These are phyloP conservation scores for Anoplophora glabripennis DNA, from an alignment of 1,140 invertebrate species.

Conservation along the genomic window DNA sequence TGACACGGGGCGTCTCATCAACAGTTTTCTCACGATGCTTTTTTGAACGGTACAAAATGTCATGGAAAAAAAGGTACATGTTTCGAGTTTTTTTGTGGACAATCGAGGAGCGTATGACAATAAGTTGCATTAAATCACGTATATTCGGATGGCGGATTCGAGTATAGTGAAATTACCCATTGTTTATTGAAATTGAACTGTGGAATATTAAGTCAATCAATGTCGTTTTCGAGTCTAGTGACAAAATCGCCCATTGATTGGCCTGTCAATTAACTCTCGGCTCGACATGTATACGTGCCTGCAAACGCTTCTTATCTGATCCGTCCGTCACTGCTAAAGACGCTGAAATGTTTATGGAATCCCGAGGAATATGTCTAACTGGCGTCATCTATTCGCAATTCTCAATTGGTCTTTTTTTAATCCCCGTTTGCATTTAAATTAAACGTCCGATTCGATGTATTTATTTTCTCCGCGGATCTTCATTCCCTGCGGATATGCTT, in stretches of 20 bases:
- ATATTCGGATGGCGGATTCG: conserved; percentile 35
- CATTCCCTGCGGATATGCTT: too few species aligned
- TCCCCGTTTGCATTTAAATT: conserved; percentile 19
- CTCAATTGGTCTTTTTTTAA: conserved; percentile 29
- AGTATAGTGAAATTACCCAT: conserved; percentile 44
- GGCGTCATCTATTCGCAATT: conserved; percentile 38
- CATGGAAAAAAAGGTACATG: conserved; percentile 14
- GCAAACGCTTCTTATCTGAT: conserved; percentile 47
- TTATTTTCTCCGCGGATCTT: too few species aligned
- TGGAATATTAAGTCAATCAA: conserved; percentile 48
- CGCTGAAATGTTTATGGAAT: conserved; percentile 47
- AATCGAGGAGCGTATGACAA: conserved; percentile 19
- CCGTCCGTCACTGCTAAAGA: conserved; percentile 37
- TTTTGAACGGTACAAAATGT: too few species aligned
- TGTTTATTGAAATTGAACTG: conserved; percentile 47
- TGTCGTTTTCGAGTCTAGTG: conserved; percentile 40
- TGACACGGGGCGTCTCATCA: too few species aligned
- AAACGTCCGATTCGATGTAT: conserved; percentile 9
- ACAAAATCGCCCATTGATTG: conserved; percentile 48
- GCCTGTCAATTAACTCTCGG: conserved; percentile 48
- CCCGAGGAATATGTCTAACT: conserved; percentile 41
- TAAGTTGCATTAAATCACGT: conserved; percentile 33
- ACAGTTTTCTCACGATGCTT: too few species aligned
- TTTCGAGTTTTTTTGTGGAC: conserved; percentile 12
- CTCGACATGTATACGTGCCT: conserved; percentile 47